Evolutionary conservation across 2,113 vertebrate genomes (phyloP).

Genomic region (Oxygymnocypris stewartii): DNA sequence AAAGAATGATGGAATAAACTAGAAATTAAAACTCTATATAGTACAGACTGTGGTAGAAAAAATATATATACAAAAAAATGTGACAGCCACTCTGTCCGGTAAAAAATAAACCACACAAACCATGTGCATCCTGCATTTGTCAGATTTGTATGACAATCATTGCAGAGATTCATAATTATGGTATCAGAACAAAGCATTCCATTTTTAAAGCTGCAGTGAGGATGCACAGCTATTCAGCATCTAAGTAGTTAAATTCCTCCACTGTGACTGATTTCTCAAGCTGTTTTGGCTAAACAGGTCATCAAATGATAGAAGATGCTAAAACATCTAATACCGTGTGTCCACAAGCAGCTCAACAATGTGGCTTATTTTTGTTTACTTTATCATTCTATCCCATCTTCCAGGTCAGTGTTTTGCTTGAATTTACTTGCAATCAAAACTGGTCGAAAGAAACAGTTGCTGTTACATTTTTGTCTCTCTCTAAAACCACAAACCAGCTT

Average conservation of each 20-base stretch:
- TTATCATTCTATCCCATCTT: not conserved
- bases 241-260: constrained; percentile 3
- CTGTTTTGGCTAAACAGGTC: constrained; percentile 11
- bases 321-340: constrained; percentile 12
- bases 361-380: not conserved
- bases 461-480: constrained; percentile 19
- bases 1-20: not conserved
- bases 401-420: not conserved
- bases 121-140: not conserved
- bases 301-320: not conserved
- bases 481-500: constrained; percentile 48
- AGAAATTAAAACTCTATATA: not conserved
- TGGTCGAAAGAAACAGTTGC: not conserved
- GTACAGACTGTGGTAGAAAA: not conserved
- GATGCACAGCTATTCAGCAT: not conserved
- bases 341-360: constrained; percentile 27
- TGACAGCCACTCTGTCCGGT: not conserved
- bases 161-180: not conserved
- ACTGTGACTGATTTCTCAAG: not conserved
- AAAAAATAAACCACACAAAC: not conserved
- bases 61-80: not conserved
- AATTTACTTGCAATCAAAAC: not conserved
- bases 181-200: not conserved
- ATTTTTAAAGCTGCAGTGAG: not conserved
- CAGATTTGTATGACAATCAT: not conserved